Evolutionary conservation across 2,888 invertebrate species (phyloP).

Genomic region (Drosophila kuntzei): DNA sequence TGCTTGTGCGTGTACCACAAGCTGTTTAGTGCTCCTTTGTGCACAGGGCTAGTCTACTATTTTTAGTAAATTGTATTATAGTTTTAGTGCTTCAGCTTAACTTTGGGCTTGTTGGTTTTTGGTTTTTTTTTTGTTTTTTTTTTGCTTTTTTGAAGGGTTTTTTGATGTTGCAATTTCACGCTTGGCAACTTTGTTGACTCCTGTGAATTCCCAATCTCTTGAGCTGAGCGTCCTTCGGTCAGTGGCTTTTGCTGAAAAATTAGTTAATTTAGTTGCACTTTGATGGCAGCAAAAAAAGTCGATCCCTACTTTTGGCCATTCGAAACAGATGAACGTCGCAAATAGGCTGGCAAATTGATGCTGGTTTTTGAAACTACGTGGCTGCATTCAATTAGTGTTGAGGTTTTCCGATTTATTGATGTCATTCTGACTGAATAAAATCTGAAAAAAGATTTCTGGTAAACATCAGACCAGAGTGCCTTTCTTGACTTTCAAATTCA

Average conservation of each 20-base stretch:
- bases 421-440: constrained; percentile 11
- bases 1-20: constrained; percentile 51
- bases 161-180: constrained; percentile 78
- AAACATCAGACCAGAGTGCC: not conserved
- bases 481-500: constrained; percentile 13
- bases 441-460: not conserved
- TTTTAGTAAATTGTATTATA: constrained; percentile 81
- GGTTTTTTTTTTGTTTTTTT: constrained; percentile 15
- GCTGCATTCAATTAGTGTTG: constrained; percentile 51
- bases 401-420: constrained; percentile 16
- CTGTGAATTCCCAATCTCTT: constrained; percentile 44
- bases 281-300: constrained; percentile 22
- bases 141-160: constrained; percentile 37
- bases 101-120: constrained; percentile 39
- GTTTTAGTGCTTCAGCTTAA: constrained; percentile 72
- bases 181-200: constrained; percentile 73
- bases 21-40: constrained; percentile 77
- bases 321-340: constrained; percentile 42
- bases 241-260: constrained; percentile 74
- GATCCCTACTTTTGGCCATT: constrained; percentile 32
- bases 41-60: constrained; percentile 68
- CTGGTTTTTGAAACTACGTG: constrained; percentile 14
- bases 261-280: constrained; percentile 73
- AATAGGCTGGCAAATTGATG: constrained; percentile 67
- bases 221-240: constrained; percentile 43